Evolutionary conservation across 92 coral and sea anemone species (phyloP), one percentile per base, ranked within the genome.

Genomic region (Porites lobata): DNA sequence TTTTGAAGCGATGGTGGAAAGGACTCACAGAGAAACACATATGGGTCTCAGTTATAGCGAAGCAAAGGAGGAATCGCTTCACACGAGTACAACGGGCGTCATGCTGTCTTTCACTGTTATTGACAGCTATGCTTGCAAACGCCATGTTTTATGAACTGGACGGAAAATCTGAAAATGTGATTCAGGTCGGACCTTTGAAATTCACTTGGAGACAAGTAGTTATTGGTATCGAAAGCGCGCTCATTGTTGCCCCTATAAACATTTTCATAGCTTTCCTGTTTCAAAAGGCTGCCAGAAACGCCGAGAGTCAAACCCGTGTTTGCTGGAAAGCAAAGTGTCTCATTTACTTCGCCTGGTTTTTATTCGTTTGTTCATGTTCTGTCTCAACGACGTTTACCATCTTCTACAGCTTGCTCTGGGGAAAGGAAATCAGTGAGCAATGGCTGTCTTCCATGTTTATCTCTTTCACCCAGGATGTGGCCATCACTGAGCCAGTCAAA

Each of bases 401-500:
- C 73, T 91, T 91, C 32, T 96, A 95, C 85, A 95, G 98, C 65
- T 77, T 95, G 50, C 72, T 87, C 12, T 95, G 98, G 98, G 96
- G 96, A 2, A 92, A 81, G 65, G 89, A 82, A 10, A 78, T 94
- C 68, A 90, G 95, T 4, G 90, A 95, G 22, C 95, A 94, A 18
- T 95, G 98, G 98, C 92, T 95, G 3, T 89, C 97, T 7, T 95
- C 98, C 1, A 92, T 94, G 87, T 87, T 95, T 12, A 86, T 95
- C 18, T 91, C 98, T 1, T 95, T 95, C 85, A 72, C 88, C 2
- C 89, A 95, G 76, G 97, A 95, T 64, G 64, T 94, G 20, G 85
- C 87, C 15, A 82, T 92, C 7, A 85, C 92, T 19, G 97, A 95
- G 74, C 98, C 98, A 7, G 80, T 91, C 21, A 95, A 94, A 64